Base-by-base conservation (phyloP, 2,797 vertebrate species). In the Tamandua tetradactyla region DNA sequence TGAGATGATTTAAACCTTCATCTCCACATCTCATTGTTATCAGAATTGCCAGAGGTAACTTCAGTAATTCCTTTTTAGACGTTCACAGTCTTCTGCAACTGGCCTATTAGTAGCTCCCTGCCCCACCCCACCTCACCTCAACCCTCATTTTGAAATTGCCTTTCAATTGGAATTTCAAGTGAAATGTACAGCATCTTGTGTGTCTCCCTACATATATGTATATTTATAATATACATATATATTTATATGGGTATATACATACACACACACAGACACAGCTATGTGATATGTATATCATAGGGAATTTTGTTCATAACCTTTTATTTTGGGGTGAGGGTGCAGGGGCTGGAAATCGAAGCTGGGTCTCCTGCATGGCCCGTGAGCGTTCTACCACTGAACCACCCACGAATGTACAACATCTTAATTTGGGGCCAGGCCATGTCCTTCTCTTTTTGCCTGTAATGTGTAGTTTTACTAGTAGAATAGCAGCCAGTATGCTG, bases 1-100 rank as follows among this genome's bases (percentile, higher is more conserved):
- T 87, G 88, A 69, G 71, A 85, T 94, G 95, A 89, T 62, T 76
- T 93, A 69, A 96, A 25, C 69, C 57, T 61, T 87, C 18, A 6
- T 95, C 35, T 66, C 59, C 42, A 55, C 2, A 3, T 94, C 88
- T 84, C 64, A 5, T 22, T 72, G 66, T 81, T 89, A 72, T 49
- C 72, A 72, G 76, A 69, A 11, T 20, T 40, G 42, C n/a, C 27
- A 89, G 66, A 76, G 66, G 30, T 40, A 35, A 66, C 78, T 57
- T 85, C 47, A 35, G 12, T 37, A 20, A 22, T 80, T 71, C 64
- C 78, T 68, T 87, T 12, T 57, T 49, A 15, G 37, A 64, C 10
- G 9, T 6, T 44, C 61, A 13, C 20, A 22, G 17, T 62, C 57
- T 22, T 14, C 11, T 20, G 22, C 13, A 80, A 37, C 55, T 23